Evolutionary conservation across 2,113 vertebrate genomes (phyloP).

Genomic region (Eulemur rufifrons): DNA sequence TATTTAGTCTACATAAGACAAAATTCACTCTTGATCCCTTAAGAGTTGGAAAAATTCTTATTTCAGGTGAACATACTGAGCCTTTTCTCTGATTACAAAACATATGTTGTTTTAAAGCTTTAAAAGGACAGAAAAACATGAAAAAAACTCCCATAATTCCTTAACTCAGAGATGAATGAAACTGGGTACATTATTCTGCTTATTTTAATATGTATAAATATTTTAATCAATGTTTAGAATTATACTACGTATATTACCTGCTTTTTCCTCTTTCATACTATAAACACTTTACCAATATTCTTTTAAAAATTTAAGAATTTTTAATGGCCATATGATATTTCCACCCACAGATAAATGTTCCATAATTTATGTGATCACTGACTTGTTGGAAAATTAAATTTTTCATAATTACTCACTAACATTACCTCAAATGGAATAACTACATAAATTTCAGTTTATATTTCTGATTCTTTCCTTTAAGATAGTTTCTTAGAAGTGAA

Average conservation of each 20-base stretch:
- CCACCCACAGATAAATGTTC: not conserved
- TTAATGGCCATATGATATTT: not conserved
- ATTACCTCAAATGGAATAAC: not conserved
- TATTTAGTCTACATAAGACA: not conserved
- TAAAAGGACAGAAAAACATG: not conserved
- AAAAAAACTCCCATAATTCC: not conserved
- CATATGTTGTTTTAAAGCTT: not conserved
- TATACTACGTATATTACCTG: not conserved
- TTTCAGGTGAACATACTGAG: not conserved
- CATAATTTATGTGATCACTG: not conserved
- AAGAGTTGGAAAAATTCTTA: not conserved
- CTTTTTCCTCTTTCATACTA: not conserved
- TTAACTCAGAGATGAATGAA: not conserved
- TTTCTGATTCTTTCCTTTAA: not conserved
- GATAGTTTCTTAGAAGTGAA: not conserved
- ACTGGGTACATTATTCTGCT: not conserved
- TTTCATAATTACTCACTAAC: not conserved
- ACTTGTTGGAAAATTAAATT: not conserved
- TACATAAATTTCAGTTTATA: not conserved
- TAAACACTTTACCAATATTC: not conserved
- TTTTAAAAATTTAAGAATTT: slow-evolving; percentile 4
- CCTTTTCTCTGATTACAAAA: not conserved
- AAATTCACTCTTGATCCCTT: not conserved
- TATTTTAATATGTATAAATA: not conserved
- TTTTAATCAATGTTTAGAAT: not conserved